Percentiles rank a stretch among this genome's conserved stretches.
Evolutionary conservation across 2,113 vertebrate species (phyloP).

Genomic region (Stegastes partitus): DNA sequence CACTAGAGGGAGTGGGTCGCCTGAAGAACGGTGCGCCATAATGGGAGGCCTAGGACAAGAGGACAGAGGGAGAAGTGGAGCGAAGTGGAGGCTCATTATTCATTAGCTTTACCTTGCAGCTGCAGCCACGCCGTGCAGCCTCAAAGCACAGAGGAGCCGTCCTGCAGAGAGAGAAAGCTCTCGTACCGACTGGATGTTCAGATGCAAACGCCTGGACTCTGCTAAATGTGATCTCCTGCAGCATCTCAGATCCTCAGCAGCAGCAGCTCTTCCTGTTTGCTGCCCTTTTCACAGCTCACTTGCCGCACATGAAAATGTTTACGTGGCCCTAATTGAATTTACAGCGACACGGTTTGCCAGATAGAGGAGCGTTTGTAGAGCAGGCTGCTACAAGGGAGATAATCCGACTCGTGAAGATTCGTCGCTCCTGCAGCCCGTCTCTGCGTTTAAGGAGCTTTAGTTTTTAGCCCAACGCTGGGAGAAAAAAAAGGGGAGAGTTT

Average conservation of each 20-base stretch:
- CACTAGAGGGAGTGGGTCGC: slow-evolving; percentile 85
- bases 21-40: slow-evolving; percentile 69
- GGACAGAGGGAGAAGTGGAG: slow-evolving; percentile 23
- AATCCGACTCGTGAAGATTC: slow-evolving; percentile 58
- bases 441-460: slow-evolving; percentile 57
- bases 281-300: slow-evolving; percentile 74
- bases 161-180: slow-evolving; percentile 12
- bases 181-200: too few relatives aligned
- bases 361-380: slow-evolving; percentile 67
- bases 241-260: slow-evolving; percentile 51
- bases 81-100: slow-evolving; percentile 32
- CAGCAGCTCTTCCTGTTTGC: slow-evolving; percentile 43
- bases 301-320: slow-evolving; percentile 75
- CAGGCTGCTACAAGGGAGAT: slow-evolving; percentile 58
- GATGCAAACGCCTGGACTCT: slow-evolving; percentile 29
- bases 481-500: slow-evolving; percentile 30
- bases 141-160: slow-evolving; percentile 6
- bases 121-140: slow-evolving; percentile 6
- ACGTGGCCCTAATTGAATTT: slow-evolving; percentile 76
- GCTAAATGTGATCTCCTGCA: slow-evolving; percentile 61
- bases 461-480: slow-evolving; percentile 41
- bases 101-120: slow-evolving; percentile 28
- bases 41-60: slow-evolving; percentile 32
- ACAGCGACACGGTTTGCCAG: slow-evolving; percentile 72
- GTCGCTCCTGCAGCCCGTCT: slow-evolving; percentile 17